These are phyloP conservation scores for Fragum sueziense DNA, from an alignment of 2,888 invertebrate species.

Conservation along the genomic window DNA sequence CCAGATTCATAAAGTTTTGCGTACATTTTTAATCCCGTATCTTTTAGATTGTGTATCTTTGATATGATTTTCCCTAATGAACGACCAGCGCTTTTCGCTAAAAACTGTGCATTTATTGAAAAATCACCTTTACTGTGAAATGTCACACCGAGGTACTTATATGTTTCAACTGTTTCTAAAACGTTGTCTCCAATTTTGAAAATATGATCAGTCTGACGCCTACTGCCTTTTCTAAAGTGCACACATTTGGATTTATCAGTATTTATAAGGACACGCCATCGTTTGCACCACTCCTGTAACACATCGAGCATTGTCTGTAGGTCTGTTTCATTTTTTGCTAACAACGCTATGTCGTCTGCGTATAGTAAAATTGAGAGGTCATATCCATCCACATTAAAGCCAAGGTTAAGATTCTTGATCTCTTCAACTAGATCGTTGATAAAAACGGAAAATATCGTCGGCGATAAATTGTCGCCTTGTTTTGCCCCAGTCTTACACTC, in stretches of 20 bases:
- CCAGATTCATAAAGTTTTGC: constrained; percentile 40
- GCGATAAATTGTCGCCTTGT: constrained; percentile 37
- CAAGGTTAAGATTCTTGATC: constrained; percentile 31
- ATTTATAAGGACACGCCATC: constrained; percentile 37
- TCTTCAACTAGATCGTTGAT: constrained; percentile 32
- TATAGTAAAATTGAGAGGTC: constrained; percentile 31
- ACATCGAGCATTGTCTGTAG: constrained; percentile 36
- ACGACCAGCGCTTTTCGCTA: constrained; percentile 28
- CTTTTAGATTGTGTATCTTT: constrained; percentile 32
- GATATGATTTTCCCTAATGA: constrained; percentile 33
- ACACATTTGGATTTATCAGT: constrained; percentile 28
- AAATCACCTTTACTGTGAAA: constrained; percentile 37
- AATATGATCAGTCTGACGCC: constrained; percentile 7
- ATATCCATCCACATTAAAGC: constrained; percentile 16
- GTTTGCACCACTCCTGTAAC: constrained; percentile 36
- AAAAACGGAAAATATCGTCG: constrained; percentile 41
- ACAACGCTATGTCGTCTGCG: constrained; percentile 38
- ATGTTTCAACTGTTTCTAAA: constrained; percentile 29
- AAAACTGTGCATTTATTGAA: not conserved
- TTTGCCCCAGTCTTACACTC: constrained; percentile 16
- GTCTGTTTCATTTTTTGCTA: constrained; percentile 16
- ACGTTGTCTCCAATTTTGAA: constrained; percentile 42
- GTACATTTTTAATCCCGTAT: constrained; percentile 37
- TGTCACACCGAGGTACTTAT: constrained; percentile 49
- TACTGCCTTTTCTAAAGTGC: constrained; percentile 22